Conservation (phyloP, 2,113 vertebrate genomes). For the Corythornis madagascariensis region DNA sequence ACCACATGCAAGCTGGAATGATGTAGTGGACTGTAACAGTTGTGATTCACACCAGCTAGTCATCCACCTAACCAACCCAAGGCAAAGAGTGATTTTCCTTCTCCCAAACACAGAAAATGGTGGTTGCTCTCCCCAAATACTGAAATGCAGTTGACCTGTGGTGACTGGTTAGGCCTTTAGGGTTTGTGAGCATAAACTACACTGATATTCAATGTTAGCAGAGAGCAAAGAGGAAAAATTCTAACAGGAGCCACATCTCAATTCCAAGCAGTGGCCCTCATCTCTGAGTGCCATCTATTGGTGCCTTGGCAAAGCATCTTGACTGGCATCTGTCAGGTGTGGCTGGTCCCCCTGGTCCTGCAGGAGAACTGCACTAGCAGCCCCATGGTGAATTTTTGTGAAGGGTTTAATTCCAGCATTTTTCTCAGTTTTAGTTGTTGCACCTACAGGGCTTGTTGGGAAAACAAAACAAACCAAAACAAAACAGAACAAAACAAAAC, state of each 20-base stretch:
- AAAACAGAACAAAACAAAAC: too few species aligned
- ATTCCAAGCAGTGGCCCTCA: neutral
- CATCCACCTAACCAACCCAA: neutral
- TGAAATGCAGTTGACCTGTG: neutral
- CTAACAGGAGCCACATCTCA: neutral
- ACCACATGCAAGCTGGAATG: neutral
- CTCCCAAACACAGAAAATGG: neutral
- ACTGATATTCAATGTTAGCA: neutral
- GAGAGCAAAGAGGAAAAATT: neutral
- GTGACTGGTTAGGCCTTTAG: neutral
- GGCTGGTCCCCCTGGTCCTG: neutral
- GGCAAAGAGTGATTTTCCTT: neutral
- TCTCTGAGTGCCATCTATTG: neutral
- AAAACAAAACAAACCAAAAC: neutral
- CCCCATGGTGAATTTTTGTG: neutral
- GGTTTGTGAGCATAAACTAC: neutral
- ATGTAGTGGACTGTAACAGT: conserved; percentile 11
- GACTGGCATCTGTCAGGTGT: neutral
- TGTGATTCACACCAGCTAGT: conserved; percentile 36
- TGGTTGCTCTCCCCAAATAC: conserved; percentile 11
- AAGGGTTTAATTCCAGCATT: neutral
- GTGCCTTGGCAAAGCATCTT: neutral
- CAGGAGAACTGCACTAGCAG: neutral
- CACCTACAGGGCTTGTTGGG: accelerated
- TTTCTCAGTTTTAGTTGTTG: neutral